phyloP scores from a whole-genome alignment of 2,113 vertebrate species.

The Cryptomyrus ogoouensis region DNA sequence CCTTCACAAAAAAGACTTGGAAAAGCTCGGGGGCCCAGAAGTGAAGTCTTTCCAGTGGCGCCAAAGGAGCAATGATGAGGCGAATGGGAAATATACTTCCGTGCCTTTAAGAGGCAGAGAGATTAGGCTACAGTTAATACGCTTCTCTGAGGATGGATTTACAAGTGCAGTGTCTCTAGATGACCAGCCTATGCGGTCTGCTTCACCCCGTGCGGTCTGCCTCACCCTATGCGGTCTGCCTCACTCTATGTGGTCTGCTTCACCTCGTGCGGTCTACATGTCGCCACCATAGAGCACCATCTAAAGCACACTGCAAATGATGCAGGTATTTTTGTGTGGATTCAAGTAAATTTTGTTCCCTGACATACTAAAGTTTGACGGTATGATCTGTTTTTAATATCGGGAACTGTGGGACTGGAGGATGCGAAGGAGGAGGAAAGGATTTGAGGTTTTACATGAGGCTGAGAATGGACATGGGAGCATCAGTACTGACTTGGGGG shows the following conservation, averaged over 20 bases:
- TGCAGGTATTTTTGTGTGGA: neutral
- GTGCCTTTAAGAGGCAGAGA: neutral
- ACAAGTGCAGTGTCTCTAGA: neutral
- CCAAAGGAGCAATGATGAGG: neutral
- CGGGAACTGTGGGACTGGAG: neutral
- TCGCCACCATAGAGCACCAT: neutral
- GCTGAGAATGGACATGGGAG: neutral
- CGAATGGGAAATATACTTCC: neutral
- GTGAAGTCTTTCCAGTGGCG: neutral
- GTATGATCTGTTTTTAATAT: neutral
- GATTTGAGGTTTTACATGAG: neutral
- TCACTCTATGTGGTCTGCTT: neutral
- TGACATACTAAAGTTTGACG: neutral
- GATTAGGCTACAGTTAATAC: neutral
- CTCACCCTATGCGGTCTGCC: neutral
- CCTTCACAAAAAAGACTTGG: neutral
- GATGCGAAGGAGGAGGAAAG: neutral
- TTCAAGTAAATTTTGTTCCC: neutral
- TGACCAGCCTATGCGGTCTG: neutral
- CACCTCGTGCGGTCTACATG: neutral
- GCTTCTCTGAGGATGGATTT: neutral
- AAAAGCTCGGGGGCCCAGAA: neutral
- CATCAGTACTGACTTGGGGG: neutral
- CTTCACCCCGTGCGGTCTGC: neutral
- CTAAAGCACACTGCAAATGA: neutral